Evolutionary conservation across 2,888 invertebrate species (phyloP), one percentile per base, ranked within the genome.

Genomic region (Lydus trimaculatus): DNA sequence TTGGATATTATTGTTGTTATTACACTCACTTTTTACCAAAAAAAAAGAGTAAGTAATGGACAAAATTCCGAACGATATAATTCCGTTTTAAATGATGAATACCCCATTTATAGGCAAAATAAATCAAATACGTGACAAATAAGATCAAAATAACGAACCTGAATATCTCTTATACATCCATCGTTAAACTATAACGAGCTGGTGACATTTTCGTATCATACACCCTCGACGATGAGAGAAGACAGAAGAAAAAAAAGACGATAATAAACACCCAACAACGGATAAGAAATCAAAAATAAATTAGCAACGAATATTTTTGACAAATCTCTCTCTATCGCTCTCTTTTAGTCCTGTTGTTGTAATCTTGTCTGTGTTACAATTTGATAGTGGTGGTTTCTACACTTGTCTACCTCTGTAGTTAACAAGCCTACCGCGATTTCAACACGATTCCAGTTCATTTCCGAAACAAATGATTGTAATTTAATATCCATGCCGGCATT

Each of bases 401-500:
- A 77, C 61, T 78, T 75, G 79, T 78, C 48, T 78, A 79, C 79
- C 79, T 76, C 73, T 67, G 39, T 63, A 73, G 69, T 65, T 84
- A 85, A 85, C 84, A 81, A 84, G 84, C 84, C 79, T 79, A 82
- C 84, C 84, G 83, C 83, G 83, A 83, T 82, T 81, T 81, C 79
- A 80, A 82, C 85, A 85, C 85, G 85, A 82, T 80, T 80, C 75
- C 79, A 80, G 79, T 84, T 84, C 84, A 85, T 85, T 85, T 85
- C 84, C 84, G 84, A 84, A 84, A 84, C 85, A 85, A 85, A 85
- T 84, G 84, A 85, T 84, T 82, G 85, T 84, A 85, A 85, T 85
- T 84, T 85, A 80, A 84, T 84, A 83, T 83, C 80, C 77, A 73
- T 70, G 75, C 72, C 70, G 71, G 78, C 79, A 80, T 76, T 79